Conservation (phyloP, 2,888 invertebrate species). For the Torymus aiolomorphi region DNA sequence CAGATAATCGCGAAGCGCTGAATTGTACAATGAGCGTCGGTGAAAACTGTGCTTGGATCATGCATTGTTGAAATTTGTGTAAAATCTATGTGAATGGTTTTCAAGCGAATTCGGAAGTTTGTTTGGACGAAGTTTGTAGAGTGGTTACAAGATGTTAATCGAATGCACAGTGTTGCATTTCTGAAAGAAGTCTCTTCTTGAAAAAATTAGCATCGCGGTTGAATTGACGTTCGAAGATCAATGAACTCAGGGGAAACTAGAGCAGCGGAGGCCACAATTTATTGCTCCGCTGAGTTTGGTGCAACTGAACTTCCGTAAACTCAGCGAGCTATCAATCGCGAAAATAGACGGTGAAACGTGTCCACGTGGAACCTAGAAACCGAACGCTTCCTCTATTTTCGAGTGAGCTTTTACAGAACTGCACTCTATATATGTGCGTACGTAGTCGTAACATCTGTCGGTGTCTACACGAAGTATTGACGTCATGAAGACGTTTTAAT, state of each 20-base stretch:
- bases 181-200: too few relatives aligned
- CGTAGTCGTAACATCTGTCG: too few relatives aligned
- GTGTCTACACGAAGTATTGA: too few relatives aligned
- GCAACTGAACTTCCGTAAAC: slow-evolving; percentile 30
- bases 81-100: too few relatives aligned
- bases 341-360: slow-evolving; percentile 34
- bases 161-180: too few relatives aligned
- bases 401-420: slow-evolving; percentile 1
- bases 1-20: slow-evolving; percentile 5
- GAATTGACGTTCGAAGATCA: neutral
- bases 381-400: slow-evolving; percentile 34
- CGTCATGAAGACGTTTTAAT: too few relatives aligned
- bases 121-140: neutral
- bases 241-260: neutral
- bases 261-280: slow-evolving; percentile 14
- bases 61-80: too few relatives aligned
- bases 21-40: slow-evolving; percentile 18
- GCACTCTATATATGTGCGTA: neutral
- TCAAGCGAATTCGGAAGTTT: neutral
- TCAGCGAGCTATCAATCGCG: slow-evolving; percentile 7
- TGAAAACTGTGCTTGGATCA: neutral
- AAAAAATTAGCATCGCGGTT: too few relatives aligned
- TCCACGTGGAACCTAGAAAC: neutral
- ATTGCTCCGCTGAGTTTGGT: slow-evolving; percentile 2
- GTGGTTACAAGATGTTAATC: too few relatives aligned